Base-by-base conservation (phyloP, 2,888 invertebrate genomes). In the Eustalomyia histrio region DNA sequence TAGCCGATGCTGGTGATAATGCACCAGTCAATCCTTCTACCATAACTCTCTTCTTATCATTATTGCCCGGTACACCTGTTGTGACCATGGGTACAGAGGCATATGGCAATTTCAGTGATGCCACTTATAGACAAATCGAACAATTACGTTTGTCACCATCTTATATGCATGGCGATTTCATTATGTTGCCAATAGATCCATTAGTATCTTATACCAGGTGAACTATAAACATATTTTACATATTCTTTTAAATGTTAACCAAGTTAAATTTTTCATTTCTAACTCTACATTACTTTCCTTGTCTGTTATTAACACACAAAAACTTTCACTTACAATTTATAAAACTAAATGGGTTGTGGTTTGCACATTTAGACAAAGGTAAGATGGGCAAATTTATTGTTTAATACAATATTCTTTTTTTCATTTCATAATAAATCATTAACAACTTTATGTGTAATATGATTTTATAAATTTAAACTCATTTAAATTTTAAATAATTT, bases 41-140 rank as follows among this genome's bases (percentile, higher is more conserved):
- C 65, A 83, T 92, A 43, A 93, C 94, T 21, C 92, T 95, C 87
- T 92, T 97, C 86, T 92, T 94, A 60, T 91, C 96, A 87, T 90
- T 97, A 73, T 90, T 98, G 83, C 96, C 96, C 0, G 97, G 97
- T 57, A 93, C 95, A 6, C 94, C 96, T 0, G 92, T 96, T 10
- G 86, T 89, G 0, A 91, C 93, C 74, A 87, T 92, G 0, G 83
- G 85, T 24, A 85, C 85, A 2, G 39, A 50, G 39, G 83, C 76
- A 2, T 86, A 86, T 55, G 72, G 79, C 0, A 85, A 87, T 52
- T 83, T 88, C 10, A 85, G 82, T 2, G 55, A 74, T 24, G 35
- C 67, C 12, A 86, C 85, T 1, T 87, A 86, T 72, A 83, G 85
- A 47, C 86, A 89, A 53, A 85, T 93, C 76, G 85, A 90, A 29